Evolutionary conservation across 2,113 vertebrate species (phyloP), one percentile per base, ranked within the genome.

Genomic region (Embiotoca jacksoni): DNA sequence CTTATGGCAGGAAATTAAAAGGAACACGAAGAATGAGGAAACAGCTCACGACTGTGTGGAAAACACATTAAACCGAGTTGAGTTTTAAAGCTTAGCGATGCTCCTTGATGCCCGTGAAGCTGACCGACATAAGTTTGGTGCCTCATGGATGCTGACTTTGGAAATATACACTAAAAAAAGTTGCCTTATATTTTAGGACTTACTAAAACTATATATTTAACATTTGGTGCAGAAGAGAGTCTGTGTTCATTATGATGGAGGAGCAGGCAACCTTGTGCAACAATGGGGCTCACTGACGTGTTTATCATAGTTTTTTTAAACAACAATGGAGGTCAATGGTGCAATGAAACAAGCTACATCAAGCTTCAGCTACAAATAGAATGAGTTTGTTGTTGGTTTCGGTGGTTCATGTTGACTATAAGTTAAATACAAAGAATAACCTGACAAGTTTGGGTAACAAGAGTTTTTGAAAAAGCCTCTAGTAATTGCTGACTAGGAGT

Each of bases 1-100:
- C 70, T 67, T 31, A 47, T 54, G 62, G 39, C 33, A 37, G 62
- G 47, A 67, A 77, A 86, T 64, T 58, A 62, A 33, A 6, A 53
- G 56, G 53, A 77, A 81, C 31, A 69, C 9, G 58, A n/a, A 44
- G 67, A 66, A 63, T 30, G 41, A 72, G 67, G 15, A 75, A 84
- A 65, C 4, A 3, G 55, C 61, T 78, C 54, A 69, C 9, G 36
- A 62, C 33, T 80, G 56, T 80, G 56, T 63, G 44, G 41, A 41
- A 75, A 74, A 82, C 35, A 52, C 15, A 32, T 70, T 37, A 56
- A 87, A 62, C 3, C 32, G n/a, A 7, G 30, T 4, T 46, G 30
- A 31, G 30, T 72, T 69, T 78, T 10, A 49, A 31, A n/a, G 72
- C 41, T 76, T 7, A 62, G 39, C 23, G 37, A 67, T 53, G 44